phyloP scores from a whole-genome alignment of 53 echinoderm and acorn worm species.

The Apostichopus leukothele region DNA sequence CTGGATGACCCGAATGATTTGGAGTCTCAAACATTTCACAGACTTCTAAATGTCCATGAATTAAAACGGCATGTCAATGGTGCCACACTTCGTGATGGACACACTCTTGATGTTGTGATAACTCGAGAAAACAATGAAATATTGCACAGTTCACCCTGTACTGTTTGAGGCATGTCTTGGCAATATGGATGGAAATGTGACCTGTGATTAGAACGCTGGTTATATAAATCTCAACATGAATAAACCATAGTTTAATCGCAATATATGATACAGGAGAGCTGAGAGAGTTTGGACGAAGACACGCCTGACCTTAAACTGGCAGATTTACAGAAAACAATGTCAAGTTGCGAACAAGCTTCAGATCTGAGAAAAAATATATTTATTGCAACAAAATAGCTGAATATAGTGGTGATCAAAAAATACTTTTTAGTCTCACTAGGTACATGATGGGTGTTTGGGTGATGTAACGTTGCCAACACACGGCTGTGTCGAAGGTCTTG shows the following conservation, averaged over 20 bases:
- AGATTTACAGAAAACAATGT: not conserved
- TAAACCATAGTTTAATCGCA: slow-evolving; percentile 19
- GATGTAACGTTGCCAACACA: too few species aligned
- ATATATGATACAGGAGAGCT: not conserved
- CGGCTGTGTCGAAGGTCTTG: too few species aligned
- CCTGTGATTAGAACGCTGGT: slow-evolving; percentile 7
- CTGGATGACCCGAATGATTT: slow-evolving; percentile 21
- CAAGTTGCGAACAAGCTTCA: too few species aligned
- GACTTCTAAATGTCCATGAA: not conserved
- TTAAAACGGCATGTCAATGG: slow-evolving; percentile 30
- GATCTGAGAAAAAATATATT: too few species aligned
- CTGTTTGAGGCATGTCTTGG: slow-evolving; percentile 5
- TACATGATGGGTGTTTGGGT: too few species aligned
- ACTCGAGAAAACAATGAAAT: slow-evolving; percentile 10
- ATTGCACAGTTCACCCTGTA: not conserved
- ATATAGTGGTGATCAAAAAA: too few species aligned
- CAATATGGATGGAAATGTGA: not conserved
- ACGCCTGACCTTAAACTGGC: not conserved
- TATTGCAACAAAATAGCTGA: too few species aligned
- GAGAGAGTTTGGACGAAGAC: not conserved
- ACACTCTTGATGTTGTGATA: slow-evolving; percentile 42
- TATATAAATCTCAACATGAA: not conserved
- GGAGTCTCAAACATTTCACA: slow-evolving; percentile 6
- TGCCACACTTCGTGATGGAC: slow-evolving; percentile 35
- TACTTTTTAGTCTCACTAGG: too few species aligned